Evolutionary conservation across 2,797 vertebrate species (phyloP), one percentile per base, ranked within the genome.

Genomic region (Danio aesculapii): DNA sequence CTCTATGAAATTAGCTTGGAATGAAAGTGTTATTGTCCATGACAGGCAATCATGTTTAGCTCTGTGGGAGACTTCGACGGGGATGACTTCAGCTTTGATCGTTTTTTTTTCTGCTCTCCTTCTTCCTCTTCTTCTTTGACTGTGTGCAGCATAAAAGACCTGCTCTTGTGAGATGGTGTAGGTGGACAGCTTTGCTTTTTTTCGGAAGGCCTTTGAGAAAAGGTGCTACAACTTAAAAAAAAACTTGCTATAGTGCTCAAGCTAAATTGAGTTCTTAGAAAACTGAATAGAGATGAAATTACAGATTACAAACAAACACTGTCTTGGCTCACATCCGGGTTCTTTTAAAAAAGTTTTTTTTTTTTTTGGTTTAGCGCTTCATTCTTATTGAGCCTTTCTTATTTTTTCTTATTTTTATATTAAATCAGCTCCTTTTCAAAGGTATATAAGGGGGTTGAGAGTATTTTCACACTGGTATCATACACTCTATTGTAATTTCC

Each of bases 1-100:
- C 81, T 83, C 81, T 83, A 85, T 85, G 84, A 85, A 85, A 85
- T 85, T 83, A 85, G 81, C 68, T 85, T 76, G 81, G 81, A 85
- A 85, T 85, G 78, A 85, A 78, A 85, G 69, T 83, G 77, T 83
- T 85, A 85, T 83, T 85, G 81, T 83, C 77, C 84, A 83, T 83
- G 78, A 85, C 81, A 83, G 74, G 74, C 81, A 83, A 85, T 85
- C 84, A 74, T 70, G 70, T 80, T 80, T 83, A 83, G 78, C 84
- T 85, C 84, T 77, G 81, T 78, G 78, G 84, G 84, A 83, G 82
- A 75, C 77, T 76, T 75, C 58, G 10, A 70, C 14, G 16, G 44
- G 46, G n/a, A 75, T 43, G 72, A 70, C 69, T 81, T 76, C 67
- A 71, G 81, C 53, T 75, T 84, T 66, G 47, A 71, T 70, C 19